Evolutionary conservation across 2,113 vertebrate species (phyloP), one percentile per base, ranked within the genome.

Genomic region (Austrofundulus limnaeus): DNA sequence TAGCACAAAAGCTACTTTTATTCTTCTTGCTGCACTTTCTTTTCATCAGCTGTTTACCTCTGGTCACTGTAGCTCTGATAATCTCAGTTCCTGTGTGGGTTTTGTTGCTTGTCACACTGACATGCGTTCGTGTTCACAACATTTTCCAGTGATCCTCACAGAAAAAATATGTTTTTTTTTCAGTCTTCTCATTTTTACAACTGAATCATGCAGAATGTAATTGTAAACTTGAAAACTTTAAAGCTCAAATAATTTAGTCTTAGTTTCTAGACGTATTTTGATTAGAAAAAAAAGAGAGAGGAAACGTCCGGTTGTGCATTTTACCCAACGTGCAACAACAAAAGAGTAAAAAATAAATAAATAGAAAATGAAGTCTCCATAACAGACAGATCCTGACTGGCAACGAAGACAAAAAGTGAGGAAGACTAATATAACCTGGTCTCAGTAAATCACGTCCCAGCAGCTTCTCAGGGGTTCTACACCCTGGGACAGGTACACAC

Each of bases 401-500:
- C 17, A 66, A 31, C 20, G 23, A 23, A 48, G 66, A 53, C 24
- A 60, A 23, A n/a, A 19, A 55, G 34, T 11, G n/a, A n/a, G 1
- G 5, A 46, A 12, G 43, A 57, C 46, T 17, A 46, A 55, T 46
- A 37, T 42, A 51, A 53, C 31, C 50, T 19, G 28, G 34, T 37
- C 20, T 21, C 49, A 5, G 64, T 64, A 25, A 72, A 62, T 75
- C 63, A 49, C 46, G 64, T 62, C 11, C 47, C 16, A 1, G 39
- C 39, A 11, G 21, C 73, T 47, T 76, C 37, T 45, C 10, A 51
- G 58, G 23, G 55, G 11, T 31, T 70, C 57, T 24, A 56, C 54
- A 13, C 54, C 51, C 66, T 20, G 37, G 2, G 49, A 71, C 63
- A 70, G 41, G 69, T 67, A 61, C 53, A n/a, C n/a, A n/a, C 58